Evolutionary conservation across 1,140 invertebrate species (phyloP).

Genomic region (Drosophila tani): DNA sequence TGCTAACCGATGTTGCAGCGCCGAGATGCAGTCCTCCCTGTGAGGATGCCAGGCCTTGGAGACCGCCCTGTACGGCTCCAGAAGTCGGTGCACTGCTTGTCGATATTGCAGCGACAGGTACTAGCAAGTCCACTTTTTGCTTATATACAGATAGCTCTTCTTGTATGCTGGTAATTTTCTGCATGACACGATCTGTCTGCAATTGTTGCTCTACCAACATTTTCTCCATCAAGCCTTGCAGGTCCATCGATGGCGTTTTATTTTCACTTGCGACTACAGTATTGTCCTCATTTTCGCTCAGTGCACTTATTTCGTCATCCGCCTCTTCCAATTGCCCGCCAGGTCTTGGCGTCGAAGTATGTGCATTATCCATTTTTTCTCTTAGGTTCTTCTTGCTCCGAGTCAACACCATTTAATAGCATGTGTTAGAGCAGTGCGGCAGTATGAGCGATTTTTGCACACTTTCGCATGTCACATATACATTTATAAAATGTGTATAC

Average conservation of each 20-base stretch:
- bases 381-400: too few species aligned
- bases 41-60: too few species aligned
- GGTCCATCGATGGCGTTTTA: not conserved
- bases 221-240: not conserved
- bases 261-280: not conserved
- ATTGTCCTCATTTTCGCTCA: not conserved
- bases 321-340: not conserved
- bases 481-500: too few species aligned
- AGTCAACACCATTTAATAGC: too few species aligned
- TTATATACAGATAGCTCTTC: too few species aligned
- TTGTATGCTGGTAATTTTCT: not conserved
- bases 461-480: too few species aligned
- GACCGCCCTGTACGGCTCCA: too few species aligned
- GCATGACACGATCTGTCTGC: not conserved
- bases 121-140: not conserved
- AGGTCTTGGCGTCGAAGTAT: not conserved
- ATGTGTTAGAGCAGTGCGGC: too few species aligned
- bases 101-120: not conserved
- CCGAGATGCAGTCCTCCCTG: too few species aligned
- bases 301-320: not conserved
- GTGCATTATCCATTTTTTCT: not conserved
- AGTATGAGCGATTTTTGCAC: too few species aligned
- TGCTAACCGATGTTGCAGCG: too few species aligned
- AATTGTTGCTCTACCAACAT: not conserved
- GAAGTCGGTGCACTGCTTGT: too few species aligned